Evolutionary conservation across 2,797 vertebrate genomes (phyloP).

Genomic region (Clarias laeviceps): DNA sequence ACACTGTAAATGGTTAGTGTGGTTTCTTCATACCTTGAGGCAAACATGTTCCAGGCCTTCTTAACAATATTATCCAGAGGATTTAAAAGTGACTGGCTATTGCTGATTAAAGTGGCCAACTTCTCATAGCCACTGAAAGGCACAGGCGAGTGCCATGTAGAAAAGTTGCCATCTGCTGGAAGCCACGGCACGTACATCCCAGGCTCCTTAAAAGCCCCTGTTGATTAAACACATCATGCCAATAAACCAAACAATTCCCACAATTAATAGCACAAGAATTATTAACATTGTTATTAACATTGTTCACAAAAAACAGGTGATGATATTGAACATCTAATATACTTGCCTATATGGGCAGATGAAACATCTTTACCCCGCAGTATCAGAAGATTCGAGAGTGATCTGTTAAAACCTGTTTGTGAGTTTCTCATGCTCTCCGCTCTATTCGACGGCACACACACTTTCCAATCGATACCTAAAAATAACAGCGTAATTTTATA

Average conservation of each 20-base stretch:
- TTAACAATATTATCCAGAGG: conserved; percentile 85
- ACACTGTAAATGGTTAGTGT: not conserved
- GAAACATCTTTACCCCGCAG: conserved; percentile 89
- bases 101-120: conserved; percentile 90
- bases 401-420: conserved; percentile 80
- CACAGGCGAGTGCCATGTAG: conserved; percentile 82
- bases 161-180: conserved; percentile 74
- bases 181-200: conserved; percentile 89
- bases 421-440: conserved; percentile 60
- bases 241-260: not conserved
- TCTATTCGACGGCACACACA: conserved; percentile 67
- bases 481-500: not conserved
- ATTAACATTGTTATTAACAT: too few relatives aligned
- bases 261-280: not conserved
- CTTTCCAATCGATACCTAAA: conserved; percentile 91
- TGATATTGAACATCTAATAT: not conserved
- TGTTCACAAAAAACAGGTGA: not conserved
- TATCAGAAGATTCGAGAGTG: conserved; percentile 89
- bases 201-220: conserved; percentile 84
- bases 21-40: conserved; percentile 82
- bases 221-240: conserved; percentile 7
- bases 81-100: conserved; percentile 88
- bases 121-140: conserved; percentile 92
- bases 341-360: conserved; percentile 78
- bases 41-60: conserved; percentile 99